These are phyloP conservation scores for Vannuccia rotundouncinata DNA, from an alignment of 2,888 invertebrate genomes.

Conservation along the genomic window DNA sequence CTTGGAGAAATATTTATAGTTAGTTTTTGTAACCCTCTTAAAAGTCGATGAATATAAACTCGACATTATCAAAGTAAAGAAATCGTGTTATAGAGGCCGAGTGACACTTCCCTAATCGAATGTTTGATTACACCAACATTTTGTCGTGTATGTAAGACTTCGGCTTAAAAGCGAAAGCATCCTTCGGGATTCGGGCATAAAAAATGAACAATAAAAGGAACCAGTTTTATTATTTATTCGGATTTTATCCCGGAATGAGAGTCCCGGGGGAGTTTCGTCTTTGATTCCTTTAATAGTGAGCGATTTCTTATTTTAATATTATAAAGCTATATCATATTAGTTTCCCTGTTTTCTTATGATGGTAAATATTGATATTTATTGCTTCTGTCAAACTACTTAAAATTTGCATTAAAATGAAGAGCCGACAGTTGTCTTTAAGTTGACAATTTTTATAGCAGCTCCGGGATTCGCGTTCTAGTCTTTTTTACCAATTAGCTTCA, in stretches of 20 bases:
- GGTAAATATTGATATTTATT: neutral
- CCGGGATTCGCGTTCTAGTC: neutral
- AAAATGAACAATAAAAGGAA: constrained; percentile 7
- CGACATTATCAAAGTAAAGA: neutral
- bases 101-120: neutral
- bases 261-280: neutral
- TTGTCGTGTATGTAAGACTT: neutral
- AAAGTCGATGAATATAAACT: too few relatives aligned
- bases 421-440: constrained; percentile 15
- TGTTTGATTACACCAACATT: neutral
- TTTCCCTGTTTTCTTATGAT: too few relatives aligned
- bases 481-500: neutral
- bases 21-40: too few relatives aligned
- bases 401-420: constrained; percentile 18
- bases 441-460: constrained; percentile 14
- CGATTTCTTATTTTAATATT: neutral
- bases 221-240: constrained; percentile 15
- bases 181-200: neutral
- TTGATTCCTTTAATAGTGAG: constrained; percentile 13
- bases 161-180: neutral
- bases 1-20: neutral
- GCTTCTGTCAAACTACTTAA: constrained; percentile 16
- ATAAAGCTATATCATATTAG: too few relatives aligned
- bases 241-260: neutral
- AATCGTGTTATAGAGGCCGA: neutral